Base-by-base conservation (phyloP, 2,888 invertebrate genomes). In the Tinea pellionella region DNA sequence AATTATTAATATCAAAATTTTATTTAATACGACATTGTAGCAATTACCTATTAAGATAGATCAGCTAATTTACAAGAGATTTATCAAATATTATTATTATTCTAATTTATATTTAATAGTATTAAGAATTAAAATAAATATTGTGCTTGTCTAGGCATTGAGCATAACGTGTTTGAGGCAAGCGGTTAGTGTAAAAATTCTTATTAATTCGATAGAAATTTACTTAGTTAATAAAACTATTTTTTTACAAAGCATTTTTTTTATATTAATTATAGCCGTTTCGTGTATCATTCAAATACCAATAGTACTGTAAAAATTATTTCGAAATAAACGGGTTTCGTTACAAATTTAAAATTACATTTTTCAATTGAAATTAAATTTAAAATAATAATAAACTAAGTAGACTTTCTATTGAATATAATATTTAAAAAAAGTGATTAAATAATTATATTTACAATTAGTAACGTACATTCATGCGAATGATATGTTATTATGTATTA, bases 161-260 rank as follows among this genome's bases (percentile, higher is more conserved):
- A 81, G 85, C 82, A 66, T 71, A 72, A 79, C 74, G 78, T 75
- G 74, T 67, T 73, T 71, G 6, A 12, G n/a, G 78, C 84, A 85
- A 82, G 85, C 86, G 70, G 78, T 85, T 84, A 84, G 85, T 86
- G 81, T 57, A 53, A 24, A 8, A 15, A 47, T 47, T n/a, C 41
- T n/a, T n/a, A 42, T 9, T 42, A 51, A 18, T 53, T 24, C 19
- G 24, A 53, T 24, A 53, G 24, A 18, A 53, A 15, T 53, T 18
- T 24, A 47, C 15, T 18, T 8, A 47, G 16, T 42, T n/a, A 42
- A 42, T 2, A 42, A 42, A 12, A 42, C 24, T 24, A 24, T 24
- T n/a, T n/a, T n/a, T n/a, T 24, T 24, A 24, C 24, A 24, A 24
- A 3, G 24, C n/a, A n/a, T 24, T 24, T 3, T 24, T 24, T 24